phyloP scores from a whole-genome alignment of 2,888 invertebrate genomes.

The Idaea aversata region DNA sequence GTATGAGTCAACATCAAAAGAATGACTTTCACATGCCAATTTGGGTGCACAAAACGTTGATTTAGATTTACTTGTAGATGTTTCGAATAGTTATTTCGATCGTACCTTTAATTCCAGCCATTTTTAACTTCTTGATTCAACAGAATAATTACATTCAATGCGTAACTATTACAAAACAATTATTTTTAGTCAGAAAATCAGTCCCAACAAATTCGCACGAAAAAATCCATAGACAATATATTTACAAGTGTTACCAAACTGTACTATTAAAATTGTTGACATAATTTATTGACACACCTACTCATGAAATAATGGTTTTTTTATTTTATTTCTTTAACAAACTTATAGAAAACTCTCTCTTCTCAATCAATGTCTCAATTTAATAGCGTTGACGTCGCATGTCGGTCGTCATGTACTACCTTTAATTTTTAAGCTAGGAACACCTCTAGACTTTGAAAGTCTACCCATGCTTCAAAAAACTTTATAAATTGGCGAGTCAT shows the following conservation, averaged over 20 bases:
- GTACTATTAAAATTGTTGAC: no score
- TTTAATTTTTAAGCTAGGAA: no score
- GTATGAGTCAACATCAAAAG: conserved; percentile 54
- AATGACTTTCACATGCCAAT: conserved; percentile 30
- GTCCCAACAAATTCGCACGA: not conserved
- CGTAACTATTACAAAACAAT: not conserved
- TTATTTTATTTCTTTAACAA: no score
- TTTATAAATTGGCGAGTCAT: not conserved
- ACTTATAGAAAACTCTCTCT: no score
- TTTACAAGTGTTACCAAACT: no score
- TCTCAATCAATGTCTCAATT: no score
- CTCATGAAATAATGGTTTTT: no score
- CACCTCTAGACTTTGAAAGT: no score
- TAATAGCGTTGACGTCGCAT: no score
- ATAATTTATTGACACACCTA: no score
- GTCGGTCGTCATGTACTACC: no score
- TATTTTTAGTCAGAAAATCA: not conserved
- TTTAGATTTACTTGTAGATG: not conserved
- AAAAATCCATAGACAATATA: not conserved
- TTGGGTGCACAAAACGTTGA: not conserved
- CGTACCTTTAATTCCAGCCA: conserved; percentile 78
- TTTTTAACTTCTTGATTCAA: conserved; percentile 30
- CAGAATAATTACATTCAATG: conserved; percentile 4
- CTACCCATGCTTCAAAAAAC: not conserved
- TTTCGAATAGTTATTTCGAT: not conserved